phyloP scores from a whole-genome alignment of 2,797 vertebrate genomes.

The Sciurus carolinensis region DNA sequence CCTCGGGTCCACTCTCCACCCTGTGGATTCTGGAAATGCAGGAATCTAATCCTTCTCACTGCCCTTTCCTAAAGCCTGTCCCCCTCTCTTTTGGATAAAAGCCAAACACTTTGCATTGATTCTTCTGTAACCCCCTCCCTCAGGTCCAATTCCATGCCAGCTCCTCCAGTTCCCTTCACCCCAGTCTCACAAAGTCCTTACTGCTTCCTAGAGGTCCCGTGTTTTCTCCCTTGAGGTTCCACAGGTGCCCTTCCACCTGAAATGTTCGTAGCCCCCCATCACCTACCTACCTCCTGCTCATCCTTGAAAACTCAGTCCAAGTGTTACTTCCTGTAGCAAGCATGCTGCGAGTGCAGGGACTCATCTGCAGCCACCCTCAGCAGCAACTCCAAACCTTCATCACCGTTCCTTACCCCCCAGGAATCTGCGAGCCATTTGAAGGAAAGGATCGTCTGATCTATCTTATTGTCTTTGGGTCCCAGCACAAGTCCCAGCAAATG shows the following conservation, averaged over 20 bases:
- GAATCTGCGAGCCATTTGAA: background rate
- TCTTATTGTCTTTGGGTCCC: background rate
- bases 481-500: background rate
- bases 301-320: constrained; percentile 23
- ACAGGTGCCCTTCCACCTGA: background rate
- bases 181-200: background rate
- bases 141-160: background rate
- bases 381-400: background rate
- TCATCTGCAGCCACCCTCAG: background rate
- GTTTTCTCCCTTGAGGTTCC: background rate
- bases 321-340: background rate
- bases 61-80: background rate
- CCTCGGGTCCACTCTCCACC: background rate
- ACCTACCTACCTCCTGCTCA: background rate
- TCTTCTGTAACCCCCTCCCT: background rate
- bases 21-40: background rate
- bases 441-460: background rate
- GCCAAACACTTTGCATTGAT: background rate
- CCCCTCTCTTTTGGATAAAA: background rate
- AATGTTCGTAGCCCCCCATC: background rate
- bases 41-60: background rate
- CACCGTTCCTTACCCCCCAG: background rate
- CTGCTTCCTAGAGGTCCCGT: background rate
- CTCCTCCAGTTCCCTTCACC: background rate
- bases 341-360: background rate